Evolutionary conservation across 1,140 invertebrate genomes (phyloP), one percentile per base, ranked within the genome.

Genomic region (Sminthurinus signatus): DNA sequence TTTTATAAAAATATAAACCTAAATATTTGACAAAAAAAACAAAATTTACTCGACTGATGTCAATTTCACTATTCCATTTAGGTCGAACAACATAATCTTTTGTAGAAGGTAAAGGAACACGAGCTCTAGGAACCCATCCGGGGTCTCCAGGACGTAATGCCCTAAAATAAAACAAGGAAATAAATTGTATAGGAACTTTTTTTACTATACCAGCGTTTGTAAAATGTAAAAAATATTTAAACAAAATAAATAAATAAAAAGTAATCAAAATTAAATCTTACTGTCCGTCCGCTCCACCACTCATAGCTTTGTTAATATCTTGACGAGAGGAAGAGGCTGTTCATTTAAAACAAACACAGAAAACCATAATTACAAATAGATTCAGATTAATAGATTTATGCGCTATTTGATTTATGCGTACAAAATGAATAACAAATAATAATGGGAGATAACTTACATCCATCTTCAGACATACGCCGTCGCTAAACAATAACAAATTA

Each of bases 1-100:
- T 15, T 44, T 50, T 17, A 23, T 59, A 29, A 51, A 19, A 50
- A 31, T 15, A 52, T 27, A 4, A 52, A 42, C 8, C 17, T 8
- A 46, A 46, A 4, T 8, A 21, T 57, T 50, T 42, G 46, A 50
- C 15, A 29, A 56, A 31, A 59, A 44, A 23, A 65, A 28, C 27
- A 61, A 48, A 63, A 79, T 81, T 80, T 78, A 89, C 87, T 69
- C 85, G 81, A 69, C 84, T 86, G 77, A 93, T 88, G 76, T 94
- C 91, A 15, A 85, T 82, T 70, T 96, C 93, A 64, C 85, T 84
- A 63, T 87, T 89, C 83, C 89, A 95, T 75, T 93, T 91, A 1
- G 96, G 96, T 62, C 96, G 79, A 57, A 93, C 84, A 28, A 98
- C 88, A 76, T 99, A 99, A 77, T 98, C 96, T 80, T 95, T 97